These are phyloP conservation scores for Lycodopsis pacificus DNA, from an alignment of 2,797 vertebrate genomes.

Conservation along the genomic window DNA sequence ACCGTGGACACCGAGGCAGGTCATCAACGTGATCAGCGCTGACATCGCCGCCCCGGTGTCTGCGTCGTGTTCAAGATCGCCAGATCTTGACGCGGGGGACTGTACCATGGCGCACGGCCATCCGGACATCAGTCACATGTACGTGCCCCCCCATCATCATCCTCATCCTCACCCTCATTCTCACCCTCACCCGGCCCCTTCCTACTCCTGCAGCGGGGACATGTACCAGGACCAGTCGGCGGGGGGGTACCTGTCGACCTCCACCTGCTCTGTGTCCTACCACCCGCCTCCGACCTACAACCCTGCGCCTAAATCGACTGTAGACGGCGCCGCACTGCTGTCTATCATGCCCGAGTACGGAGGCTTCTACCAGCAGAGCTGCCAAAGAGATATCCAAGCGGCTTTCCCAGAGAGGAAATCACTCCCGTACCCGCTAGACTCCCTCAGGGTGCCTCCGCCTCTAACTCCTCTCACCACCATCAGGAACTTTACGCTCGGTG, in stretches of 20 bases:
- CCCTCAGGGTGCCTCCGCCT: slow-evolving; percentile 89
- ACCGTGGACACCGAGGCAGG: slow-evolving; percentile 87
- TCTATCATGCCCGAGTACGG: slow-evolving; percentile 92
- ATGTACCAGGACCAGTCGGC: slow-evolving; percentile 88
- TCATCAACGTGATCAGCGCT: slow-evolving; percentile 90
- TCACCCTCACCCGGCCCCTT: slow-evolving; percentile 45
- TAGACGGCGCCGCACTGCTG: slow-evolving; percentile 87
- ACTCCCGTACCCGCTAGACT: slow-evolving; percentile 90
- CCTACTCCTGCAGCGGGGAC: slow-evolving; percentile 89
- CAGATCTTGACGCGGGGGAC: slow-evolving; percentile 71
- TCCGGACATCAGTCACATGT: slow-evolving; percentile 91
- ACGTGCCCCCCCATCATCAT: slow-evolving; percentile 78
- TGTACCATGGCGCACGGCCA: slow-evolving; percentile 88
- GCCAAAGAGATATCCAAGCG: slow-evolving; percentile 88
- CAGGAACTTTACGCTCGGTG: slow-evolving; percentile 91
- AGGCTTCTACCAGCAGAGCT: slow-evolving; percentile 89
- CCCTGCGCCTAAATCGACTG: slow-evolving; percentile 82
- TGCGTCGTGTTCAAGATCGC: slow-evolving; percentile 70
- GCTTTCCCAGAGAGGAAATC: slow-evolving; percentile 88
- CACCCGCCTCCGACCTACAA: slow-evolving; percentile 85
- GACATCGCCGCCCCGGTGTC: slow-evolving; percentile 74
- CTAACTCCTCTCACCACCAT: slow-evolving; percentile 96
- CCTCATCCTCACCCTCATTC: slow-evolving; percentile 21
- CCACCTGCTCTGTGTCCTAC: slow-evolving; percentile 86
- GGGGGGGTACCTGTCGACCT: slow-evolving; percentile 83